These are phyloP conservation scores for Cnemophilus loriae DNA, from an alignment of 2,113 vertebrate genomes.

Conservation along the genomic window DNA sequence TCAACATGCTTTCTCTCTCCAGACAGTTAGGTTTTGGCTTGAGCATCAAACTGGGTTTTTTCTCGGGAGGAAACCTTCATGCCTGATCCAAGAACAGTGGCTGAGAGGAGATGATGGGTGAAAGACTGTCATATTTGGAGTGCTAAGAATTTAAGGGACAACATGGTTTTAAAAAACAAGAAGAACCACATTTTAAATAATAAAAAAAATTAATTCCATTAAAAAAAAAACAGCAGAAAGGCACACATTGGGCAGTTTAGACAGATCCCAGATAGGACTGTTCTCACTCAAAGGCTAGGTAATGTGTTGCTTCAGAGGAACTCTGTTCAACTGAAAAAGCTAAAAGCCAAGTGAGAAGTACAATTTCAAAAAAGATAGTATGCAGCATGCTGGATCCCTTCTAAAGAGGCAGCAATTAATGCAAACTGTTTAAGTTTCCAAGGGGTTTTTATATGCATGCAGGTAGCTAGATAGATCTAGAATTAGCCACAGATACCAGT, in stretches of 20 bases:
- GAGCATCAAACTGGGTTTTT: background rate
- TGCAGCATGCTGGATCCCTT: background rate
- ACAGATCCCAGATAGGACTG: background rate
- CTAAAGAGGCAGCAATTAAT: background rate
- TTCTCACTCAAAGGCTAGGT: background rate
- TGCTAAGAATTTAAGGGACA: background rate
- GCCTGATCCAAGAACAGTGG: background rate
- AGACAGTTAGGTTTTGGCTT: background rate
- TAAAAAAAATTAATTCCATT: rapidly evolving
- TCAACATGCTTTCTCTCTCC: background rate
- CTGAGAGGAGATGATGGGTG: background rate
- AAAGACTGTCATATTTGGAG: background rate
- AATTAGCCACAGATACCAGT: background rate
- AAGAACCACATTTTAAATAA: background rate
- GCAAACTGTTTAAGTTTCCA: background rate
- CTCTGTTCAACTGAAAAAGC: background rate
- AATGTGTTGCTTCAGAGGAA: background rate
- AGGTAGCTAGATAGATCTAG: background rate
- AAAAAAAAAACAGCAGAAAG: background rate
- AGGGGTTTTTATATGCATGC: background rate
- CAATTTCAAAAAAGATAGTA: background rate
- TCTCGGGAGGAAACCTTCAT: background rate
- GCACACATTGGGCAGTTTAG: rapidly evolving
- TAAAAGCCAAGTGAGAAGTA: background rate
- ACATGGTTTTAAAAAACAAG: background rate